A percentile compares a stretch with the other conserved stretches of the same genome.
Evolutionary conservation across 2,113 vertebrate species (phyloP).

Genomic region (Gobio gobio): DNA sequence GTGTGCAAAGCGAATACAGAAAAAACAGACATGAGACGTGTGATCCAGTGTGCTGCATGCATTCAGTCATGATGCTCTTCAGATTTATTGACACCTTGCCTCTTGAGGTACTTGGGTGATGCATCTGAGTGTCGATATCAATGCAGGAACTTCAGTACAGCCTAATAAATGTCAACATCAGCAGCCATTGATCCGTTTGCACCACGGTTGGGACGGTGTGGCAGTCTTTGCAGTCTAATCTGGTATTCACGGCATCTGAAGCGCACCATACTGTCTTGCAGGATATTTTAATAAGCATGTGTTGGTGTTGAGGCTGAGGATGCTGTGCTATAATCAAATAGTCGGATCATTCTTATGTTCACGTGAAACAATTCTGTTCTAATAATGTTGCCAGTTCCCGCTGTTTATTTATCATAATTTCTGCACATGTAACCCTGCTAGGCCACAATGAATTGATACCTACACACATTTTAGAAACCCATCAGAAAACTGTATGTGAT

Average conservation of each 20-base stretch:
- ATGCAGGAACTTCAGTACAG: slow-evolving; percentile 54
- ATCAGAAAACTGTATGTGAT: neutral
- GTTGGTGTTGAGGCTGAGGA: neutral
- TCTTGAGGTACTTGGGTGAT: slow-evolving; percentile 47
- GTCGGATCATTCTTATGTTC: neutral
- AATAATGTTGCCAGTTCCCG: neutral
- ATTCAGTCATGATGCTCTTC: slow-evolving; percentile 48
- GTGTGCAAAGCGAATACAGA: neutral
- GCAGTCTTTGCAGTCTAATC: slow-evolving; percentile 22
- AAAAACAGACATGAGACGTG: neutral
- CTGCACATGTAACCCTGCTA: neutral
- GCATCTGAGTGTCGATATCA: slow-evolving; percentile 54
- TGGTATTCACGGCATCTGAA: neutral
- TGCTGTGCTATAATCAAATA: neutral
- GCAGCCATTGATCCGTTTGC: slow-evolving; percentile 56
- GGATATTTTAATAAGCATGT: neutral
- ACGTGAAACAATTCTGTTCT: neutral
- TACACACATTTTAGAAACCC: slow-evolving; percentile 20
- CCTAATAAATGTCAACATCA: slow-evolving; percentile 60
- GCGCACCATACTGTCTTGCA: neutral
- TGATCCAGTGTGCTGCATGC: slow-evolving; percentile 8
- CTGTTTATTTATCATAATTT: slow-evolving; percentile 4
- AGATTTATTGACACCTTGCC: slow-evolving; percentile 47
- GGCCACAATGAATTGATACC: slow-evolving; percentile 2
- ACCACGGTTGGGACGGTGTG: slow-evolving; percentile 35